Evolutionary conservation across 23 tunicate genomes (phyloP), one percentile per base, ranked within the genome.

Genomic region (Halocynthia aurantium): DNA sequence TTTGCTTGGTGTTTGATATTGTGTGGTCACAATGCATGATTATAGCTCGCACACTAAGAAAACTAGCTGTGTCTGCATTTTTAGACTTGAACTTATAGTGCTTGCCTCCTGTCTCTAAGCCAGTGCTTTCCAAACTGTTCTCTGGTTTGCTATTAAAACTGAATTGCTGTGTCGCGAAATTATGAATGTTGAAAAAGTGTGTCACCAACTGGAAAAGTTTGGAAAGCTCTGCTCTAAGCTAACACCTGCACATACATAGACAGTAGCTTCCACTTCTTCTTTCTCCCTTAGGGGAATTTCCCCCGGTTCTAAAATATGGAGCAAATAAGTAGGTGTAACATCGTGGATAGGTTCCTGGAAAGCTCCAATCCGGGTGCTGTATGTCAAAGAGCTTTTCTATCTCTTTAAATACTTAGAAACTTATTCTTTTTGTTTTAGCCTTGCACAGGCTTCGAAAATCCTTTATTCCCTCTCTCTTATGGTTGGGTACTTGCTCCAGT

Each of bases 381-480:
- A 15, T 60, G 17, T 60, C 17, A 2, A n/a, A 15, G 17, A 15
- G 4, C 17, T 15, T 15, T 0, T 60, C 17, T 15, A n/a, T 60
- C 17, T 60, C 17, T 15, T 60, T 4, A 15, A n/a, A 60, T 60
- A 60, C n/a, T n/a, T 4, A 15, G 64, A 60, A 15, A 60, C 2
- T 60, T 15, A 60, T 15, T 60, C 64, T 68, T 2, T 11, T 9
- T 58, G 9, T 57, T 72, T n/a, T 60, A 85, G 84, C n/a, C 66
- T 80, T 52, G 84, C 90, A 6, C 31, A 84, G 69, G 83, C 58
- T 51, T 80, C 71, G 61, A 88, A 88, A 66, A 88, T 93, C 58
- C 80, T 93, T 6, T 89, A 93, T 51, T 80, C 98, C 7, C 69
- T 83, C 62, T 88, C 81, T 70, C 80, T 93, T 63, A 71, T 83